Evolutionary conservation across 2,797 vertebrate species (phyloP), one percentile per base, ranked within the genome.

Genomic region (Anableps anableps): DNA sequence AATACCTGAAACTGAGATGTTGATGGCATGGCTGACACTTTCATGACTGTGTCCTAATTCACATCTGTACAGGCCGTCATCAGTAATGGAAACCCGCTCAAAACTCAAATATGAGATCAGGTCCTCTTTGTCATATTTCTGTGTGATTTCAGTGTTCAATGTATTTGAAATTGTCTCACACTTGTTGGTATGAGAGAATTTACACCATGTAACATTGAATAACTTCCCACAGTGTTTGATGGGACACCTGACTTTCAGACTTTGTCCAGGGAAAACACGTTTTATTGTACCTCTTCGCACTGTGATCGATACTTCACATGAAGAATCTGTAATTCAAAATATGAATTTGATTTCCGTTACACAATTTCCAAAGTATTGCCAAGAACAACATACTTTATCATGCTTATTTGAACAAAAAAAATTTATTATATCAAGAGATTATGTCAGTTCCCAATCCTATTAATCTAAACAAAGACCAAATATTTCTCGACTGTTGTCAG

Each of bases 1-100:
- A 62, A 79, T 60, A 95, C 94, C 93, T 90, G 90, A 92, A 72
- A 95, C 86, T 45, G 76, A 91, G 68, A 96, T 43, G 64, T 80
- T 90, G 58, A 95, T 92, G 1, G 0, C 0, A 51, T 94, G 88
- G 48, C 92, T 83, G 41, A 85, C 0, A 0, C 0, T 0, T 23
- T 11, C 1, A 0, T 0, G 0, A 16, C 3, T 0, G 5, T 4
- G 0, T 36, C 21, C 68, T 14, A 79, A 5, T 11, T 0, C 0
- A 82, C 94, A 96, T 71, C 53, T 81, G 79, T 95, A 94, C 3
- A 81, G 19, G 29, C 93, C 93, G 0, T 82, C 45, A 23, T 94
- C 79, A 58, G 78, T 0, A 23, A 76, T 23, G 14, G 86, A 91
- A 79, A 94, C 83, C 2, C 58, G 10, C 47, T 79, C 88, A 17